Base-by-base conservation (phyloP, 2,888 invertebrate genomes). In the Allacma fusca region DNA sequence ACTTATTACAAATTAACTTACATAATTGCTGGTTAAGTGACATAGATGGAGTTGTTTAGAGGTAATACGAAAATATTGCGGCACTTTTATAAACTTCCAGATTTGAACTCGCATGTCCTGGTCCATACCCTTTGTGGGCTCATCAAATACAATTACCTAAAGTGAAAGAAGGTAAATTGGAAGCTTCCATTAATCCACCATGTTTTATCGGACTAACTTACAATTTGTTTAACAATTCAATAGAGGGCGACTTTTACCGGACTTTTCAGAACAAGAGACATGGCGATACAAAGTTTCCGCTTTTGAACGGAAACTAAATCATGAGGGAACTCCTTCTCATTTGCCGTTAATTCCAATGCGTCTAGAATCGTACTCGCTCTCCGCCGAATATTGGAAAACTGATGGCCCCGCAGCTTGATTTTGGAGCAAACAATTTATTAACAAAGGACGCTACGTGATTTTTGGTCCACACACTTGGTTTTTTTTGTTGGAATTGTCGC, bases 11-110 rank as follows among this genome's bases (percentile, higher is more conserved):
- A 50, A 16, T 4, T 50, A 13, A 50, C 19, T 50, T 16, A 50
- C 50, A 50, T 12, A 16, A n/a, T n/a, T n/a, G n/a, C n/a, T n/a
- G n/a, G n/a, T n/a, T n/a, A n/a, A n/a, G n/a, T n/a, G n/a, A n/a
- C n/a, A n/a, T n/a, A n/a, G n/a, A n/a, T n/a, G n/a, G n/a, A n/a
- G n/a, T n/a, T n/a, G n/a, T n/a, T n/a, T n/a, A n/a, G n/a, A n/a
- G n/a, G 21, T 16, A 21, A 21, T 16, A 57, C 7, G 57, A 21
- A 57, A 57, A 9, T 57, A 16, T 69, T 2, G 4, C 5, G 29
- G n/a, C 19, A 75, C 75, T 29, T 44, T 75, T 16, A 75, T 67
- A 43, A 67, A 75, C 21, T 44, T 75, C 50, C 43, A 75, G 21
- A 68, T 29, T 1, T 24, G 44, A 1, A n/a, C 19, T 19, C 24